Base-by-base conservation (phyloP, 1,140 invertebrate genomes). In the Scaptomyza hsui region DNA sequence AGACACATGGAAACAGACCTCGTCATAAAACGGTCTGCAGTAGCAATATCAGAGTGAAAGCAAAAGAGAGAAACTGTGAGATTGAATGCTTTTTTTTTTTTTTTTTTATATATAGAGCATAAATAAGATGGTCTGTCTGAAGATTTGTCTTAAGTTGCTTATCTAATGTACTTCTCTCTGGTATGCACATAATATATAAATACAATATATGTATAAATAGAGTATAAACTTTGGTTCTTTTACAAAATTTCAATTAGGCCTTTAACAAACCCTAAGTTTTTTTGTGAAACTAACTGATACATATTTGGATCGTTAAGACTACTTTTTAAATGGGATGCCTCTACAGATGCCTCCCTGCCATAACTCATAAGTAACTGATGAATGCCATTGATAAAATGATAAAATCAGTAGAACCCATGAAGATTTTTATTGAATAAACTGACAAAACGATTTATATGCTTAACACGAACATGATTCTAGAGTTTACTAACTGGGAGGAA, bases 381-480 rank as follows among this genome's bases (percentile, higher is more conserved):
- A 47, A 24, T 6, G 12, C 41, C 10, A 51, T 39, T 53, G 56
- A 19, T 44, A 12, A 51, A 24, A 44, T 18, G 19, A 68, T 45
- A 51, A 45, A 9, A 32, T 48, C 21, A 48, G 48, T 63, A 55
- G 48, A 53, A 53, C 42, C 39, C 24, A 32, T 39, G 21, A 53
- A 59, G 21, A 63, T 26, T 61, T 62, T 69, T 63, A 63, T 63
- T 69, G 13, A 69, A 69, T 69, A 69, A 70, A 70, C 51, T 64
- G 35, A 29, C n/a, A 56, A 26, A 55, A 64, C 18, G 26, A 55
- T 69, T 69, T 69, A 69, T 69, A 56, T 51, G 60, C 51, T 12
- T 35, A 67, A 59, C 24, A 48, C 4, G 21, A 32, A 44, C 3
- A 19, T 19, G 21, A 24, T 6, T 42, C 18, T 21, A 10, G 16